A percentile compares a stretch with the other conserved stretches of the same genome.
phyloP scores from a whole-genome alignment of 1,140 invertebrate genomes.

The Venturia canescens region DNA sequence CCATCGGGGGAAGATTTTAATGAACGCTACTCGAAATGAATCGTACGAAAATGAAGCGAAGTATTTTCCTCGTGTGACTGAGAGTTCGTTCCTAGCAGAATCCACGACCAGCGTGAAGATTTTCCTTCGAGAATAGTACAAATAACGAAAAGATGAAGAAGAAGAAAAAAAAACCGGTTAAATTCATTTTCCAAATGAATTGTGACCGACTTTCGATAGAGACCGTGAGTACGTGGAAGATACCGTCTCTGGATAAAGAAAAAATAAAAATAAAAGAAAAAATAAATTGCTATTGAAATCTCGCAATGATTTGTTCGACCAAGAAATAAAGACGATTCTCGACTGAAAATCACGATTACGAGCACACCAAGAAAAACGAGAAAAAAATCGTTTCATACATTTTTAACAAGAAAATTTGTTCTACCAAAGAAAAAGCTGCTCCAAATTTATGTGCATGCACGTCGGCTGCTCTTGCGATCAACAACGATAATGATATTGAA shows the following conservation, averaged over 20 bases:
- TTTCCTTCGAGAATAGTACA: slow-evolving; percentile 21
- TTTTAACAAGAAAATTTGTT: no score
- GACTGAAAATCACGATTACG: background rate
- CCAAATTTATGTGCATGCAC: background rate
- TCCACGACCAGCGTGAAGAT: slow-evolving; percentile 41
- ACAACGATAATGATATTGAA: background rate
- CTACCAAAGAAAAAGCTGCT: no score
- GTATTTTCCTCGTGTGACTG: no score
- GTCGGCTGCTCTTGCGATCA: background rate
- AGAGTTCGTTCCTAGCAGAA: background rate
- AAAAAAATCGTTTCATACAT: background rate
- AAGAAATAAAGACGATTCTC: slow-evolving; percentile 16
- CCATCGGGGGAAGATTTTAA: no score
- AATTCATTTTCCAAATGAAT: background rate
- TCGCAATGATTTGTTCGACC: no score
- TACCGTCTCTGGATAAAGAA: background rate
- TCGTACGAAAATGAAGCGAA: no score
- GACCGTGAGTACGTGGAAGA: slow-evolving; percentile 16
- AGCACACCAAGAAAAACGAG: background rate
- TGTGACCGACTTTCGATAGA: background rate
- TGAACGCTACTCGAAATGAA: no score
- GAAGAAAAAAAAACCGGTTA: no score
- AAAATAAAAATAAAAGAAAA: no score
- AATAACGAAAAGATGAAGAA: background rate
- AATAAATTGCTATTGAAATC: no score